Conservation (phyloP, 2,888 invertebrate genomes). For the Aromia moschata region DNA sequence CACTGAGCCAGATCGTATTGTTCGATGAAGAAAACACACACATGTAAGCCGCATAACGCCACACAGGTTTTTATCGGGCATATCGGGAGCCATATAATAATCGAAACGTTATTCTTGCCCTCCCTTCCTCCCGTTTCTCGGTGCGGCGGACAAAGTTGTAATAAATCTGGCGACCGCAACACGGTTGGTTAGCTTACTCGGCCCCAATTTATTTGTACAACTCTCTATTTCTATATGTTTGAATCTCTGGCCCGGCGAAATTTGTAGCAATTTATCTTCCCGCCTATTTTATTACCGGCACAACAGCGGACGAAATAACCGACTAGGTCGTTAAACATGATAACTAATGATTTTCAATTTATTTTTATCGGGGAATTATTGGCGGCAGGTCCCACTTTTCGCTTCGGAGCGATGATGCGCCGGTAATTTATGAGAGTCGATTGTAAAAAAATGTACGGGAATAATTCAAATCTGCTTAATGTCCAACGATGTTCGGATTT, state of each 20-base stretch:
- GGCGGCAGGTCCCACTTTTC: neutral
- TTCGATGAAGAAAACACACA: too few relatives aligned
- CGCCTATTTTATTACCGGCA: conserved; percentile 29
- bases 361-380: conserved; percentile 27
- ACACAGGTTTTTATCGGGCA: conserved; percentile 1
- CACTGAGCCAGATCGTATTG: too few relatives aligned
- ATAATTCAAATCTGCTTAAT: too few relatives aligned
- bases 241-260: conserved; percentile 38
- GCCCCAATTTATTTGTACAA: conserved; percentile 56
- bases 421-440: neutral
- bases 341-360: conserved; percentile 29
- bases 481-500: too few relatives aligned
- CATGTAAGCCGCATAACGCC: conserved; percentile 4
- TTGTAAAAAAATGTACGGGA: too few relatives aligned
- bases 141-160: conserved; percentile 54
- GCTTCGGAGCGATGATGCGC: neutral
- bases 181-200: conserved; percentile 55
- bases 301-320: conserved; percentile 28
- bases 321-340: conserved; percentile 26
- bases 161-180: conserved; percentile 60
- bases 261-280: conserved; percentile 23
- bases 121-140: conserved; percentile 44
- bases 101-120: conserved; percentile 39
- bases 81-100: conserved; percentile 36
- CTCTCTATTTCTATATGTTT: conserved; percentile 51